A percentile compares a stretch with the other conserved stretches of the same genome.
Evolutionary conservation across 2,797 vertebrate species (phyloP).

Genomic region (Helarctos malayanus): DNA sequence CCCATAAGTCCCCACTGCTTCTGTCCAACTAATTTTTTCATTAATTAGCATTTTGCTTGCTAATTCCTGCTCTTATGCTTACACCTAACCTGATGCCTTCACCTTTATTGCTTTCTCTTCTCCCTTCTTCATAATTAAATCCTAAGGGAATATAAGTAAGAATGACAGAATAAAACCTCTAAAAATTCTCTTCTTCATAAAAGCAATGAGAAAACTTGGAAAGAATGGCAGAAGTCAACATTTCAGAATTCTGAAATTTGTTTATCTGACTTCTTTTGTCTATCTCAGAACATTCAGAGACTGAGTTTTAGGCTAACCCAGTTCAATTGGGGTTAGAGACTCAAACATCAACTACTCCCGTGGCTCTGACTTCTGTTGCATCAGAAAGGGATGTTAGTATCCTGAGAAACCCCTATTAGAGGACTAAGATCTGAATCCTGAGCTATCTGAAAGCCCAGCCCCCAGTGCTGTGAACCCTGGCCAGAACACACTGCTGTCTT

Average conservation of each 20-base stretch:
- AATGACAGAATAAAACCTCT: background rate
- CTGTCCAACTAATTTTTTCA: background rate
- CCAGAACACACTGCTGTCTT: constrained; percentile 55
- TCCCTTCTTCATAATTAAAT: constrained; percentile 41
- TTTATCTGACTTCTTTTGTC: background rate
- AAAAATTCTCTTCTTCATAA: background rate
- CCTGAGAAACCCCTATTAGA: background rate
- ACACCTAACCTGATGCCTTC: background rate
- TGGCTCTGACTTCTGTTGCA: background rate
- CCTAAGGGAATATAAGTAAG: background rate
- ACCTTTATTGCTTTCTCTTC: background rate
- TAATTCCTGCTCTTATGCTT: background rate
- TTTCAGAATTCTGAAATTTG: background rate
- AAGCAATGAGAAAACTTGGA: background rate
- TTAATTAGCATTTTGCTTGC: background rate
- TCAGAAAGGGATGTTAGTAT: background rate
- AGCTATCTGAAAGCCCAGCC: background rate
- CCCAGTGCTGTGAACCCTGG: background rate
- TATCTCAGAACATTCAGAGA: background rate
- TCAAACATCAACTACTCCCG: background rate
- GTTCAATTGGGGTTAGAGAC: background rate
- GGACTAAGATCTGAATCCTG: background rate
- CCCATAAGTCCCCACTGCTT: background rate
- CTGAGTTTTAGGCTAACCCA: background rate
- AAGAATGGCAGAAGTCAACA: background rate